phyloP scores from a whole-genome alignment of 2,888 invertebrate species.

The Pandemis heparana region DNA sequence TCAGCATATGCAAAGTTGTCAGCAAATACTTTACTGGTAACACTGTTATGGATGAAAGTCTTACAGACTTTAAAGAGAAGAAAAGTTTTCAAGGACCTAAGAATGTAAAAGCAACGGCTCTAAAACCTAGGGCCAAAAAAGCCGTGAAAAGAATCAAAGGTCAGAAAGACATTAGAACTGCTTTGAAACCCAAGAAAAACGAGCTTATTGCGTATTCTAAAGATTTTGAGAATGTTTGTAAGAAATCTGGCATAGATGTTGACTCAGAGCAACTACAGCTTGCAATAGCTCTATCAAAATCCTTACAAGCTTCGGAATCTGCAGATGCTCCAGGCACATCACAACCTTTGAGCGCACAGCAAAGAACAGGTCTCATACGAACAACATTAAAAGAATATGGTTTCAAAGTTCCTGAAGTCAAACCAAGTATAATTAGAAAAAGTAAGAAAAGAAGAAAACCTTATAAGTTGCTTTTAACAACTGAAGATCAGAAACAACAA shows the following conservation, averaged over 20 bases:
- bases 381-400: constrained; percentile 87
- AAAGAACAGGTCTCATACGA: constrained; percentile 71
- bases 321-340: constrained; percentile 42
- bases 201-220: constrained; percentile 72
- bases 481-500: constrained; percentile 65
- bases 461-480: constrained; percentile 64
- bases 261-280: constrained; percentile 88
- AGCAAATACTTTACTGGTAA: constrained; percentile 72
- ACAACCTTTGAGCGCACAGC: constrained; percentile 56
- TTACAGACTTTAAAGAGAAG: constrained; percentile 71
- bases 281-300: constrained; percentile 88
- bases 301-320: constrained; percentile 63
- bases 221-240: constrained; percentile 76
- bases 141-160: constrained; percentile 61
- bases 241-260: constrained; percentile 79
- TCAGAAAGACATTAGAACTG: constrained; percentile 74
- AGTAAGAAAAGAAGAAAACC: constrained; percentile 58
- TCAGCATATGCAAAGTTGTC: constrained; percentile 58
- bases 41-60: constrained; percentile 75
- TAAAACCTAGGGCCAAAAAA: constrained; percentile 55
- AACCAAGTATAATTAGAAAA: constrained; percentile 52
- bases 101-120: constrained; percentile 50
- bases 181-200: constrained; percentile 68
- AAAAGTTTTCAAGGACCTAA: constrained; percentile 61
- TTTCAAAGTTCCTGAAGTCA: constrained; percentile 78